Conservation (phyloP, 30 jellyfish, hydroid and myxozoan genomes). For the Sanderia malayensis region DNA sequence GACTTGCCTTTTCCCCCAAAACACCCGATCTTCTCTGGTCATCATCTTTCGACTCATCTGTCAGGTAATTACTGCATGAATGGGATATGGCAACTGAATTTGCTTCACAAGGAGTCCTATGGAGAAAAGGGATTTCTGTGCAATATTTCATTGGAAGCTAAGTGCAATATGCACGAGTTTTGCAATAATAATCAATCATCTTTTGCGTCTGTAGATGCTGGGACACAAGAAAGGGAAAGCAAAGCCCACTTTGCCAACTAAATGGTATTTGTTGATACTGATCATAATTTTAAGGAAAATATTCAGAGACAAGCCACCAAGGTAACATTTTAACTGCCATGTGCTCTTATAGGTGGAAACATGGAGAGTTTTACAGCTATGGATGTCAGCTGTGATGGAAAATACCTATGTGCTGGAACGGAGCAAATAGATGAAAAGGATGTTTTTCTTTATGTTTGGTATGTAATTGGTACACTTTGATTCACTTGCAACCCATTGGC, state of each 20-base stretch:
- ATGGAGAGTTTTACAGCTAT: conserved; percentile 64
- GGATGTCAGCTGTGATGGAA: conserved; percentile 79
- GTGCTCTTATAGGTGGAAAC: conserved; percentile 34
- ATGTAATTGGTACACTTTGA: too few relatives aligned
- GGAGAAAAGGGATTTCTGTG: too few relatives aligned
- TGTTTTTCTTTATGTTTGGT: conserved; percentile 65
- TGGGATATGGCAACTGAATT: too few relatives aligned
- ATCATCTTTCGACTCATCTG: conserved; percentile 75
- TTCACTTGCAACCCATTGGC: too few relatives aligned
- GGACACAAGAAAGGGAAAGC: conserved; percentile 34
- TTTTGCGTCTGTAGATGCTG: conserved; percentile 33
- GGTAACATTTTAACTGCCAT: background rate
- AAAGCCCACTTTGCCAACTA: background rate
- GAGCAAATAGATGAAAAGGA: conserved; percentile 69
- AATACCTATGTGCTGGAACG: conserved; percentile 77
- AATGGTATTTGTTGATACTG: background rate
- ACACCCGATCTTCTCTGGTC: conserved; percentile 70
- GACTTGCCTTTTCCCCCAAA: conserved; percentile 41
- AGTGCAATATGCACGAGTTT: too few relatives aligned
- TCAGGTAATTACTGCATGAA: conserved; percentile 73
- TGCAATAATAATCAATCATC: too few relatives aligned
- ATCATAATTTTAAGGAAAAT: background rate
- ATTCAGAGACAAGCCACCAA: background rate
- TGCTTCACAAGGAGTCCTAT: too few relatives aligned
- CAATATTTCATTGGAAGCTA: too few relatives aligned